Base-by-base conservation (phyloP, 1,140 invertebrate genomes). In the Mercenaria mercenaria region DNA sequence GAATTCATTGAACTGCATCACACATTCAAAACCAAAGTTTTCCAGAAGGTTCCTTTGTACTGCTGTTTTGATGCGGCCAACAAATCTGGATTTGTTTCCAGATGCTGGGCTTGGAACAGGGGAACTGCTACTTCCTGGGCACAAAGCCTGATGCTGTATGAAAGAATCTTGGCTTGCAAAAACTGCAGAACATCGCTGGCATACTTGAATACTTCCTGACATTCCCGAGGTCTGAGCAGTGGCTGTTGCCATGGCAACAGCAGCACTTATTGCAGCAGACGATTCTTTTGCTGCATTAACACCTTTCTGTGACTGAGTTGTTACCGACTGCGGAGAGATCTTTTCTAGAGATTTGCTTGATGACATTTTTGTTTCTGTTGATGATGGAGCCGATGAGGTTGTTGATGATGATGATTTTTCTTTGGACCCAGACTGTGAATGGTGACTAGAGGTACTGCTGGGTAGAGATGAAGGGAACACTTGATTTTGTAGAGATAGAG, bases 1-100 rank as follows among this genome's bases (percentile, higher is more conserved):
- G 94, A 98, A 98, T 95, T 99, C 98, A 96, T 99, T 99, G 95
- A 99, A 99, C 96, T 99, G 98, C 98, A 99, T 99, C 6, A 99
- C 98, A 90, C 99, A 97, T 95, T 99, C 98, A 96, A 99, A 99
- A 3, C 99, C 99, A 96, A 98, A 99, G 92, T 98, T 98, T 96
- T 99, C 98, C 39, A 99, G 95, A 29, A 99, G 96, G 96, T 98
- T 98, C 95, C 98, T 98, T 96, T 99, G 98, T 96, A 98, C 98
- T 94, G 98, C 98, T 37, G 98, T 93, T 88, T 95, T 95, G 72
- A 94, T 94, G 32, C 94, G 87, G 10, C 94, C 92, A 87, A 93
- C 90, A 89, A 93, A 98, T 43, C 86, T 32, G 37, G 59, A 97
- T 97, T 88, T 97, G 97, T 96, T 97, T 97, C 74, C 97, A 83